phyloP scores from a whole-genome alignment of 2,888 invertebrate genomes.

The Epirrita christyi region DNA sequence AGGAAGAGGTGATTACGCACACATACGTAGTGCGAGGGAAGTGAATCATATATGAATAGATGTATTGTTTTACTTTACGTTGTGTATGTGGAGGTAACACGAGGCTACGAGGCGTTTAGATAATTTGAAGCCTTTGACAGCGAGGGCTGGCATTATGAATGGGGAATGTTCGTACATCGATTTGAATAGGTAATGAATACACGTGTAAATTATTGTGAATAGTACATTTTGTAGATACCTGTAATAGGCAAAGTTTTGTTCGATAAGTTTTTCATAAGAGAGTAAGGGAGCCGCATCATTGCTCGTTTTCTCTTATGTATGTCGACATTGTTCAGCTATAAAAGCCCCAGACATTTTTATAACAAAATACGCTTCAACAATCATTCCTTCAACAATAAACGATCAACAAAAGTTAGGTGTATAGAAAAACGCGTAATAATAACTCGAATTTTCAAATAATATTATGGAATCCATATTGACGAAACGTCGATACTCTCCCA shows the following conservation, averaged over 20 bases:
- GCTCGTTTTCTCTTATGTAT: conserved; percentile 10
- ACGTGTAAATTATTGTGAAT: conserved; percentile 4
- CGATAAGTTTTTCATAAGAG: too few species aligned
- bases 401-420: conserved; percentile 13
- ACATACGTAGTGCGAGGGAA: conserved; percentile 18
- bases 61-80: conserved; percentile 21
- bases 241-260: not conserved
- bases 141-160: conserved; percentile 9
- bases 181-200: conserved; percentile 6
- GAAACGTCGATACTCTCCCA: conserved; percentile 21
- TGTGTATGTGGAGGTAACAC: conserved; percentile 20
- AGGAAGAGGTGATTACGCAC: not conserved
- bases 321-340: conserved; percentile 10
- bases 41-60: conserved; percentile 25
- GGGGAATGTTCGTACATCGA: conserved; percentile 3
- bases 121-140: conserved; percentile 29
- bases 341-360: conserved; percentile 13
- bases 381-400: conserved; percentile 14
- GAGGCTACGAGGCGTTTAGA: conserved; percentile 20
- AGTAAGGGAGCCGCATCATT: conserved; percentile 8
- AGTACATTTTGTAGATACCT: not conserved
- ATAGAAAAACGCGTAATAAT: conserved; percentile 39
- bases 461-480: conserved; percentile 40
- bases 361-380: conserved; percentile 10
- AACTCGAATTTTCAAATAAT: conserved; percentile 43